A percentile compares a stretch with the other conserved stretches of the same genome.
These are phyloP conservation scores for Xiphydria camelus DNA, from an alignment of 2,888 invertebrate species.

Conservation along the genomic window DNA sequence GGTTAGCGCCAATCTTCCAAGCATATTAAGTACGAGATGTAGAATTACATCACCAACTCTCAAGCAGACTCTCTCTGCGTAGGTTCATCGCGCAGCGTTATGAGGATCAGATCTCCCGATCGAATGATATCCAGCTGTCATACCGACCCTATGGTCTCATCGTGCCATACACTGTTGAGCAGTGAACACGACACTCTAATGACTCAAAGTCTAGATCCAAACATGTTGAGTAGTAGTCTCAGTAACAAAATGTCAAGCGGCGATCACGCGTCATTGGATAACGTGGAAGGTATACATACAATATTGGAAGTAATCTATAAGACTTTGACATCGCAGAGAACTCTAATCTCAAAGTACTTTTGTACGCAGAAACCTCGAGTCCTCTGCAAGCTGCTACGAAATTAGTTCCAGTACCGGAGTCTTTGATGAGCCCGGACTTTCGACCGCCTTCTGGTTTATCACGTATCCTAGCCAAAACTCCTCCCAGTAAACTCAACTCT, in stretches of 20 bases:
- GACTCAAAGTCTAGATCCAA: conserved; percentile 69
- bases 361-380: conserved; percentile 56
- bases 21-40: neutral
- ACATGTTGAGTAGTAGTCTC: conserved; percentile 59
- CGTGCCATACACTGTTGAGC: conserved; percentile 40
- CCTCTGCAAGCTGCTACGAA: conserved; percentile 82
- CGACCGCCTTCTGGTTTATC: conserved; percentile 54
- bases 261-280: conserved; percentile 27
- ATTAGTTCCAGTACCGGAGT: conserved; percentile 86
- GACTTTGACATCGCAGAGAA: no score
- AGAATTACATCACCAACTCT: neutral
- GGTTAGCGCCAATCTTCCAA: conserved; percentile 28
- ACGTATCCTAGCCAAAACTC: conserved; percentile 43
- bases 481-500: conserved; percentile 46
- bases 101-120: conserved; percentile 67
- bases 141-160: conserved; percentile 51
- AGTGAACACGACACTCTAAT: conserved; percentile 57
- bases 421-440: conserved; percentile 83
- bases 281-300: conserved; percentile 47
- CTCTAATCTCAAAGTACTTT: no score
- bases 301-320: no score
- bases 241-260: conserved; percentile 40
- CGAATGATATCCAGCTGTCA: conserved; percentile 76
- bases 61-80: conserved; percentile 12
- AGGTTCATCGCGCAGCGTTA: conserved; percentile 43